phyloP scores from a whole-genome alignment of 2,888 invertebrate genomes.

The Nymphalis urticae region DNA sequence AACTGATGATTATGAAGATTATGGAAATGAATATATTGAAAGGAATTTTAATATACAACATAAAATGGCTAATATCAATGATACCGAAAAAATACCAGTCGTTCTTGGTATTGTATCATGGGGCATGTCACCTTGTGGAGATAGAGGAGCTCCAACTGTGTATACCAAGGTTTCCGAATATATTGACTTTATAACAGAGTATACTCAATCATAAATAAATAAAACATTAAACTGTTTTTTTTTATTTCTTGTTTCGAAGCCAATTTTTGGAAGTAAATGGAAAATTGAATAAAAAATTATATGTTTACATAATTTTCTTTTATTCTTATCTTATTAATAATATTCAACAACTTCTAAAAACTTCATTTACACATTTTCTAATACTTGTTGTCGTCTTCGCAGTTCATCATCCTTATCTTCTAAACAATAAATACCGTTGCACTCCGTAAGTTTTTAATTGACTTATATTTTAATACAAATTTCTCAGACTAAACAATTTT shows the following conservation, averaged over 20 bases:
- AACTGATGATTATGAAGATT: conserved; percentile 36
- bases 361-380: neutral
- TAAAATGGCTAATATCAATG: conserved; percentile 37
- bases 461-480: too few species aligned
- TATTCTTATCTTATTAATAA: neutral
- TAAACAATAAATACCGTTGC: too few species aligned
- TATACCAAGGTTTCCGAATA: conserved; percentile 77
- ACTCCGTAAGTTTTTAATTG: too few species aligned
- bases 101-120: conserved; percentile 81
- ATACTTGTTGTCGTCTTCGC: neutral
- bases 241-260: neutral
- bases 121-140: conserved; percentile 79
- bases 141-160: conserved; percentile 75
- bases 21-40: conserved; percentile 32
- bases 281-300: neutral
- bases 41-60: conserved; percentile 23
- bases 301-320: neutral
- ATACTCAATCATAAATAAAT: conserved; percentile 43
- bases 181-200: conserved; percentile 68
- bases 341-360: neutral
- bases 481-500: too few species aligned
- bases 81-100: conserved; percentile 47
- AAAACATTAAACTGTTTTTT: conserved; percentile 8
- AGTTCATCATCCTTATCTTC: neutral
- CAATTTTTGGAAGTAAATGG: neutral